Conservation (phyloP, 2,113 vertebrate genomes). For the Poeciliopsis retropinna region DNA sequence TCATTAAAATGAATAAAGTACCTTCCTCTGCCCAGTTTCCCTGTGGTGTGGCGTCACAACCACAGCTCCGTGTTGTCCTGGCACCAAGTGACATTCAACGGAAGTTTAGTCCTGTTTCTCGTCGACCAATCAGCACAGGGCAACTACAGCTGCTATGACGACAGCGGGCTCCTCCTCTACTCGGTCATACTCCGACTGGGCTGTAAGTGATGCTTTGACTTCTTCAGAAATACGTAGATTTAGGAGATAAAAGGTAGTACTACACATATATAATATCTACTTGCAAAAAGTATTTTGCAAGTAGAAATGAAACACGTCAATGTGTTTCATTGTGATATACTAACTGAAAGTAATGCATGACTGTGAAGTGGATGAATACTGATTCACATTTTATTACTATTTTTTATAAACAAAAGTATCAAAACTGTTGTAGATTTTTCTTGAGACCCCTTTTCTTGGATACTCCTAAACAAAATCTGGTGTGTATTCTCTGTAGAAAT, state of each 20-base stretch:
- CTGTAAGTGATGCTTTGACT: conserved; percentile 70
- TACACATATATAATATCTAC: not conserved
- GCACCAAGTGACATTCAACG: conserved; percentile 66
- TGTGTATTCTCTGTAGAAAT: not conserved
- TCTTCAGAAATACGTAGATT: conserved; percentile 7
- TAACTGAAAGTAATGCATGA: not conserved
- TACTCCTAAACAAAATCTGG: no score
- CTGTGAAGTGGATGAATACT: not conserved
- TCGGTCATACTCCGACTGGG: conserved; percentile 74
- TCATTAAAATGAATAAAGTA: conserved; percentile 25
- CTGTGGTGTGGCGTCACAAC: conserved; percentile 77
- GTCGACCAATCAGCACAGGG: conserved; percentile 73
- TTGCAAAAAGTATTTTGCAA: not conserved
- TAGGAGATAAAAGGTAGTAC: conserved; percentile 3
- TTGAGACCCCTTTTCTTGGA: no score
- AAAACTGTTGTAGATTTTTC: not conserved
- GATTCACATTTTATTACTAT: not conserved
- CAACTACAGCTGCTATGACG: conserved; percentile 81
- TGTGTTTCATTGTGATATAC: not conserved
- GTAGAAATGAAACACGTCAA: no score
- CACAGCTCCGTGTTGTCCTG: conserved; percentile 54
- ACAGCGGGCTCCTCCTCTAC: conserved; percentile 64
- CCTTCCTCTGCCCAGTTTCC: conserved; percentile 57
- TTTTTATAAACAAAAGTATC: no score
- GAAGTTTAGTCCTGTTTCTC: conserved; percentile 68